Base-by-base conservation (phyloP, 2,888 invertebrate genomes). In the Melanotus villosus region DNA sequence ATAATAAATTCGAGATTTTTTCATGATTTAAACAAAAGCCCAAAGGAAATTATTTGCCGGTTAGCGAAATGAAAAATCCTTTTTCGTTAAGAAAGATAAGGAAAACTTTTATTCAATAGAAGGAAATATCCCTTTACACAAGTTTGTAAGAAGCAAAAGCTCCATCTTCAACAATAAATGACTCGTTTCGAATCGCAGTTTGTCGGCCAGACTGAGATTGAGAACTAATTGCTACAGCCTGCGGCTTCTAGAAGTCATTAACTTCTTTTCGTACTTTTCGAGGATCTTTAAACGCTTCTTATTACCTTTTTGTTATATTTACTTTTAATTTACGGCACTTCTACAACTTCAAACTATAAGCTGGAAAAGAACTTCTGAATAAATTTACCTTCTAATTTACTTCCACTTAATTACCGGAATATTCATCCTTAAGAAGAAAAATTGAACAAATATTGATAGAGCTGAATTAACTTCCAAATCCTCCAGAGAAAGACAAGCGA, bases 171-270 rank as follows among this genome's bases (percentile, higher is more conserved):
- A 52, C 50, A 52, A 52, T 52, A 52, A 52, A 52, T 52, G 50
- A 52, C 50, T 52, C 50, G 50, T 30, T 52, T 52, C 50, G 14
- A 32, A 52, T 52, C 50, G 50, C 26, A 50, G 50, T 50, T 50
- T 30, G 50, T 19, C 50, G 50, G 30, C 50, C 32, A 52, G 23
- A 26, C 50, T 30, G 30, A 52, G 50, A 52, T 52, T 52, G 50
- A 52, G 50, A 32, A 52, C 50, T 52, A 52, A 52, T 52, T 52
- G 50, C 50, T 26, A 7, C 50, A 18, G 50, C 50, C 6, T 52
- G 50, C 50, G 30, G 50, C 14, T 52, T 52, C 50, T 52, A 4
- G 50, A 18, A 52, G 50, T 52, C 50, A 52, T 52, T 52, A 52
- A 52, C 50, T 52, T 52, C 50, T 52, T 52, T 52, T 52, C 50